Evolutionary conservation across 2,888 invertebrate species (phyloP).

Genomic region (Lepidocyrtoides sp.): DNA sequence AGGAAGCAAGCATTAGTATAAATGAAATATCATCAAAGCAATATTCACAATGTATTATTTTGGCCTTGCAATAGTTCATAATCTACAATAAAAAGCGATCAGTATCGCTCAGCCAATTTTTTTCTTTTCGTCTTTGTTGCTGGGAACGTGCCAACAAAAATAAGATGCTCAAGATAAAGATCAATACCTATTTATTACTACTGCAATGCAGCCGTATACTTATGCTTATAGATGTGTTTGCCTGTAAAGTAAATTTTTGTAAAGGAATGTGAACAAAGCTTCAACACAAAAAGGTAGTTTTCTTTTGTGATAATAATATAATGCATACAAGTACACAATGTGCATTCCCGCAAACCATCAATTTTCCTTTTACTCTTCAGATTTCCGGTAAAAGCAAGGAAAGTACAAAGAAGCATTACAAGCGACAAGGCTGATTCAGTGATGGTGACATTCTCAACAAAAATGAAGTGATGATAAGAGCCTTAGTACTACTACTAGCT

Average conservation of each 20-base stretch:
- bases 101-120: neutral
- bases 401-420: neutral
- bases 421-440: neutral
- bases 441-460: constrained; percentile 43
- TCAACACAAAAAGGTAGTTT: constrained; percentile 13
- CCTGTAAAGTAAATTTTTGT: neutral
- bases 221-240: too few species aligned
- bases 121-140: neutral
- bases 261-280: neutral
- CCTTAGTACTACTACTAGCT: neutral
- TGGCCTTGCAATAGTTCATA: neutral
- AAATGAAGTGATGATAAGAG: constrained; percentile 21
- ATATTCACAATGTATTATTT: neutral
- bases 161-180: neutral
- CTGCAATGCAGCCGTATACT: constrained; percentile 11
- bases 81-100: constrained; percentile 44
- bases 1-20: neutral
- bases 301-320: neutral
- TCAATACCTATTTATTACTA: constrained; percentile 23
- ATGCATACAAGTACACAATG: constrained; percentile 20
- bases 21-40: neutral
- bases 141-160: constrained; percentile 39
- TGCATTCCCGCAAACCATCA: constrained; percentile 25
- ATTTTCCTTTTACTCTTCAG: constrained; percentile 19
- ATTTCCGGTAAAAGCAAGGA: constrained; percentile 32